Percentiles rank a stretch among this genome's conserved stretches.
phyloP scores from a whole-genome alignment of 2,113 vertebrate genomes.

The Zeus faber region DNA sequence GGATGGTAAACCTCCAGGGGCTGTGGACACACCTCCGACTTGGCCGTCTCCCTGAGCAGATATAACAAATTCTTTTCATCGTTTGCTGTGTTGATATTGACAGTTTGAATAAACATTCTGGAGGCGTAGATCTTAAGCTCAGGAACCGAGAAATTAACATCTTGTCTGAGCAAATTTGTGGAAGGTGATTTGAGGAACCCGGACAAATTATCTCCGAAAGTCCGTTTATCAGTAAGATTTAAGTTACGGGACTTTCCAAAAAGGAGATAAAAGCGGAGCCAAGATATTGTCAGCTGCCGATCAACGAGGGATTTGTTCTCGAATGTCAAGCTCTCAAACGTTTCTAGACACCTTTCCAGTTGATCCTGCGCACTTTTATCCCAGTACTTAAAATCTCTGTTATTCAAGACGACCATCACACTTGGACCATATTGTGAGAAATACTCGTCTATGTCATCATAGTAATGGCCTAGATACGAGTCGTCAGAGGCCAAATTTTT shows the following conservation, averaged over 20 bases:
- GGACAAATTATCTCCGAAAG: no score
- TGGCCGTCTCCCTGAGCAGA: no score
- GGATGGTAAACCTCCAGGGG: conserved; percentile 76
- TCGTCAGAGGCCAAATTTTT: conserved; percentile 71
- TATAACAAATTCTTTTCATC: no score
- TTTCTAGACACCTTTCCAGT: conserved; percentile 55
- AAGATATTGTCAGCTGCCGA: no score
- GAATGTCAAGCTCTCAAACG: conserved; percentile 62
- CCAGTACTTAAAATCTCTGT: conserved; percentile 74
- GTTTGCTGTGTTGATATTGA: no score
- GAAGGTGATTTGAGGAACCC: conserved; percentile 27
- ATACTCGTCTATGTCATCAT: conserved; percentile 63
- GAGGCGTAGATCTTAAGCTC: no score
- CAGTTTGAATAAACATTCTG: no score
- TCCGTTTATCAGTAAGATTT: no score
- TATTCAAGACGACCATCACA: conserved; percentile 74
- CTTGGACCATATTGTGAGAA: conserved; percentile 73
- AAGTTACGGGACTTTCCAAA: no score
- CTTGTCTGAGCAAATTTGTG: no score
- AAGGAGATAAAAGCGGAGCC: conserved; percentile 70
- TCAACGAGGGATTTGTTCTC: conserved; percentile 44
- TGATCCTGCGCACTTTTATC: conserved; percentile 44
- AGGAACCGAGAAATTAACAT: no score
- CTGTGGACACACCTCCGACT: conserved; percentile 49
- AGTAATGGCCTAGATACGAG: conserved; percentile 71